Evolutionary conservation across 2,888 invertebrate species (phyloP).

Genomic region (Torymus aiolomorphi): DNA sequence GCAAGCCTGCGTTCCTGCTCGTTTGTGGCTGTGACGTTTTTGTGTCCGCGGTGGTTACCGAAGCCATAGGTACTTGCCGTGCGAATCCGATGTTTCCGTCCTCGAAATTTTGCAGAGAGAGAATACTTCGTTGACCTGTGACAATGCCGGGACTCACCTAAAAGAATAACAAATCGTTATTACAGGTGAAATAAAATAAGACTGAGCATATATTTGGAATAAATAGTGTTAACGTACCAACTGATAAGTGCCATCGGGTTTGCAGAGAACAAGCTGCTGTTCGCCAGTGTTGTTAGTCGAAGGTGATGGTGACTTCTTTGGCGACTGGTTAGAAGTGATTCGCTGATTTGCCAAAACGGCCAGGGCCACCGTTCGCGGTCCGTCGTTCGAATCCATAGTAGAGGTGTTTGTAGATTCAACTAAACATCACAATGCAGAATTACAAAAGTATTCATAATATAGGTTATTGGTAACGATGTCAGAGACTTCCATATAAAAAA

Average conservation of each 20-base stretch:
- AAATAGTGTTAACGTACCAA: constrained; percentile 55
- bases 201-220: too few species aligned
- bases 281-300: constrained; percentile 46
- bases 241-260: constrained; percentile 72
- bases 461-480: too few species aligned
- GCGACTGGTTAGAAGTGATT: constrained; percentile 67
- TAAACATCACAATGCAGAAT: neutral
- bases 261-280: constrained; percentile 69
- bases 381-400: constrained; percentile 49
- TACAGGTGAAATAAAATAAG: too few species aligned
- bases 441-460: too few species aligned
- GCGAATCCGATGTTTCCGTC: constrained; percentile 65
- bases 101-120: constrained; percentile 69
- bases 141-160: constrained; percentile 67
- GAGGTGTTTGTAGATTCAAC: constrained; percentile 66
- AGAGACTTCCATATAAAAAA: neutral
- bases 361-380: constrained; percentile 66
- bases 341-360: constrained; percentile 58
- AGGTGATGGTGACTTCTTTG: constrained; percentile 68
- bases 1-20: constrained; percentile 76
- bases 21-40: constrained; percentile 59
- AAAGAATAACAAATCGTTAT: neutral
- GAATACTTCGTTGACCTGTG: constrained; percentile 66
- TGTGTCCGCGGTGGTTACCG: constrained; percentile 48
- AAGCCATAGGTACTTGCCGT: constrained; percentile 63